Evolutionary conservation across 92 coral and sea anemone species (phyloP).

Genomic region (Phenganax marumi): DNA sequence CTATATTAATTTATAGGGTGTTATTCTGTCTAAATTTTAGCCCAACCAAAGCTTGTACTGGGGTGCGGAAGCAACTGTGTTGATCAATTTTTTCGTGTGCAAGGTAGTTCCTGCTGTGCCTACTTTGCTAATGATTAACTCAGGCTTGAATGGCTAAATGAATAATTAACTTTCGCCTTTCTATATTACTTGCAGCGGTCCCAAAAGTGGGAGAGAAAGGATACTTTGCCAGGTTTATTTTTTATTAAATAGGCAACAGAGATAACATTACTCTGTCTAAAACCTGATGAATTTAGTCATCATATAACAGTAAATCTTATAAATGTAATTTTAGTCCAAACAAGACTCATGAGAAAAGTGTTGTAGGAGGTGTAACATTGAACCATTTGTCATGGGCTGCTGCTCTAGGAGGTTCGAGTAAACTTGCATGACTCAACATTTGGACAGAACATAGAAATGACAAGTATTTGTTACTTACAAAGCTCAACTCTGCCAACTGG

Average conservation of each 20-base stretch:
- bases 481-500: not conserved
- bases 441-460: not conserved
- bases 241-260: not conserved
- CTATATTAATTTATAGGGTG: not conserved
- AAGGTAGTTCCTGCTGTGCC: slow-evolving; percentile 8
- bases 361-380: slow-evolving; percentile 35
- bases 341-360: slow-evolving; percentile 26
- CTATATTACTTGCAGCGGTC: slow-evolving; percentile 12
- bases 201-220: slow-evolving; percentile 40
- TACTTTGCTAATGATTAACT: not conserved
- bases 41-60: slow-evolving; percentile 5
- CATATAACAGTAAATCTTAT: not conserved
- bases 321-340: not conserved
- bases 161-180: not conserved
- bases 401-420: slow-evolving; percentile 22
- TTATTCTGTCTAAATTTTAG: not conserved
- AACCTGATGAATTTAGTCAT: no score
- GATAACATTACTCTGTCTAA: no score
- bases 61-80: slow-evolving; percentile 38
- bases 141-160: not conserved
- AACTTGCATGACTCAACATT: not conserved
- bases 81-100: slow-evolving; percentile 31
- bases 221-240: slow-evolving; percentile 29
- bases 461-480: not conserved
- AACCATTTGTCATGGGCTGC: slow-evolving; percentile 43